A percentile compares a stretch with the other conserved stretches of the same genome.
Evolutionary conservation across 1,140 invertebrate genomes (phyloP).

Genomic region (Philotrypesis tridentata): DNA sequence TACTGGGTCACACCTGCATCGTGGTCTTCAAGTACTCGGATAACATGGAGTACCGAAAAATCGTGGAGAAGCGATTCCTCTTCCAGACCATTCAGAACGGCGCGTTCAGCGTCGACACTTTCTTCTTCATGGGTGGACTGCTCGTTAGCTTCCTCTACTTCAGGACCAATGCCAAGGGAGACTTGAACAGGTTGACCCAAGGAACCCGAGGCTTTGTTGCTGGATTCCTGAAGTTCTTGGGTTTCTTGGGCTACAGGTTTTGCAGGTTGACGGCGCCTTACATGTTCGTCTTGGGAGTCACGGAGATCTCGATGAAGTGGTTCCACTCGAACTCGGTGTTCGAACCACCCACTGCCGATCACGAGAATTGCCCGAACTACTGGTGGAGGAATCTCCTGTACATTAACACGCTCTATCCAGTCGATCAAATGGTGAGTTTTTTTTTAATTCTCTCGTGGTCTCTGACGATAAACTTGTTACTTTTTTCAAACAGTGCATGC

Average conservation of each 20-base stretch:
- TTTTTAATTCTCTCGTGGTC: not conserved
- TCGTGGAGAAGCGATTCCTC: constrained; percentile 85
- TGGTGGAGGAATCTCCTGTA: constrained; percentile 91
- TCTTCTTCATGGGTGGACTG: constrained; percentile 91
- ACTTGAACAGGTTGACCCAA: constrained; percentile 83
- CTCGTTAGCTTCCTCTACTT: constrained; percentile 90
- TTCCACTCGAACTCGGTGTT: constrained; percentile 87
- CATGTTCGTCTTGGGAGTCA: constrained; percentile 86
- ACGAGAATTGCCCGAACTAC: constrained; percentile 86
- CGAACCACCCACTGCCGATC: constrained; percentile 85
- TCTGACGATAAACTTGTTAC: too few relatives aligned
- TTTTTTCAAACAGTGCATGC: constrained; percentile 80
- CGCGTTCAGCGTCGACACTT: constrained; percentile 92
- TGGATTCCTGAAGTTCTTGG: constrained; percentile 83
- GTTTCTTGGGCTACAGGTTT: constrained; percentile 86
- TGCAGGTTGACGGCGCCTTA: constrained; percentile 87
- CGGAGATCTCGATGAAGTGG: constrained; percentile 87
- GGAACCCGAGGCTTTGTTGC: constrained; percentile 81
- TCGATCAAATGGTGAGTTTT: constrained; percentile 86
- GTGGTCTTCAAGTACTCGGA: constrained; percentile 89
- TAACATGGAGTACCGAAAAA: constrained; percentile 85
- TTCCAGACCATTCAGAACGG: constrained; percentile 91
- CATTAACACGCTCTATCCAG: constrained; percentile 88
- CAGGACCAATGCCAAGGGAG: constrained; percentile 85
- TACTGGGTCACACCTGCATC: constrained; percentile 92